Conservation (phyloP, 2,113 vertebrate genomes). For the Fulmarus glacialis region DNA sequence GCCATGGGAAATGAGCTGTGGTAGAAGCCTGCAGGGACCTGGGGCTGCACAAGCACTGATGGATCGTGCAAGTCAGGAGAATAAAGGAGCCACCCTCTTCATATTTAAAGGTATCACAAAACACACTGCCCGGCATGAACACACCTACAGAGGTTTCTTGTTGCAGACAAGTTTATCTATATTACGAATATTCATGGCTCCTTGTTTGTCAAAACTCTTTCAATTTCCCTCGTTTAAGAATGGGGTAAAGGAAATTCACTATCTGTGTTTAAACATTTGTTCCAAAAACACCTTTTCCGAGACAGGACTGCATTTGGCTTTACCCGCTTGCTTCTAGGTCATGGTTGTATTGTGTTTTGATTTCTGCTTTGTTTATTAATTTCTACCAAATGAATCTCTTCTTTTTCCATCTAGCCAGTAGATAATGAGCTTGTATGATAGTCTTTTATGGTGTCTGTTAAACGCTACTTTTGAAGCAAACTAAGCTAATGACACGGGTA, state of each 20-base stretch:
- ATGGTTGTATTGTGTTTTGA: background rate
- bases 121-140: background rate
- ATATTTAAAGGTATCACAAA: background rate
- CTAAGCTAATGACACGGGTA: background rate
- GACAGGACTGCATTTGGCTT: background rate
- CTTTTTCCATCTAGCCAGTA: background rate
- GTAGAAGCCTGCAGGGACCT: background rate
- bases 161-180: background rate
- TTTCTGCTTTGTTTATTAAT: background rate
- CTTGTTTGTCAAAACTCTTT: background rate
- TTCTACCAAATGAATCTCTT: background rate
- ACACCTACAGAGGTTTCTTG: background rate
- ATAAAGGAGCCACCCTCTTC: background rate
- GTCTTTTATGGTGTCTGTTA: background rate
- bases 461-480: background rate
- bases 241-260: background rate
- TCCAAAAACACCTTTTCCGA: background rate
- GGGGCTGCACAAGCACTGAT: background rate
- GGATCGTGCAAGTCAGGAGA: background rate
- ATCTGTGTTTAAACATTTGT: background rate
- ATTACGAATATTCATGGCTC: background rate
- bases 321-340: background rate
- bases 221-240: background rate
- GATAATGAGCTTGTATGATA: background rate
- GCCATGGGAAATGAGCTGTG: constrained; percentile 39